Percentiles rank a stretch among this genome's conserved stretches.
Conservation (phyloP, 2,888 invertebrate species). For the Clunio marinus region DNA sequence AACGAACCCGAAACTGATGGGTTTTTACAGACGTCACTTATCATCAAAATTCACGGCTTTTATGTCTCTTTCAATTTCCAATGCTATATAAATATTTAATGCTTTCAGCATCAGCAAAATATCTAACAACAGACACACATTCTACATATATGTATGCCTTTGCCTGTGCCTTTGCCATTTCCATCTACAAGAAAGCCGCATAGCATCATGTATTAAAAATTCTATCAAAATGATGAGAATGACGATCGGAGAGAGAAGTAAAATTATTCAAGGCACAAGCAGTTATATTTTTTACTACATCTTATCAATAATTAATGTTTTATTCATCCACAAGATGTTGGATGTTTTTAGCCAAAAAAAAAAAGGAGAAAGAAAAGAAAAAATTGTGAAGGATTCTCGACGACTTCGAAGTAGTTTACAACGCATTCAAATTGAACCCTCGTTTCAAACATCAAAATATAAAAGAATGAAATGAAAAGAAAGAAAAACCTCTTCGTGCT, state of each 20-base stretch:
- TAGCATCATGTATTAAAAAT: constrained; percentile 32
- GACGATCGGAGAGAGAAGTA: constrained; percentile 19
- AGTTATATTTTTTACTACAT: constrained; percentile 38
- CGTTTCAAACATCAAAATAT: background rate
- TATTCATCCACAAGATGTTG: constrained; percentile 6
- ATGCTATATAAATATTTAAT: constrained; percentile 36
- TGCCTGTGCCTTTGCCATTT: no score
- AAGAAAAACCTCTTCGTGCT: background rate
- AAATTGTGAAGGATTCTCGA: constrained; percentile 1
- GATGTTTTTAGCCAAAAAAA: no score
- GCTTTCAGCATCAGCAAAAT: constrained; percentile 14
- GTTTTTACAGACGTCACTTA: no score
- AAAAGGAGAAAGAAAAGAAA: background rate
- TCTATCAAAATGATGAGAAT: constrained; percentile 34
- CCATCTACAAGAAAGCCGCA: no score
- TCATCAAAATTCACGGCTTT: no score
- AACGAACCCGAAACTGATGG: no score
- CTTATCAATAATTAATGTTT: constrained; percentile 36
- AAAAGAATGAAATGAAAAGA: background rate
- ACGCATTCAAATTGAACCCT: constrained; percentile 16
- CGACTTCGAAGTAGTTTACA: constrained; percentile 4
- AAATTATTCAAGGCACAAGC: no score
- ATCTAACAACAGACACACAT: constrained; percentile 3
- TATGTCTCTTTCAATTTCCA: constrained; percentile 38
- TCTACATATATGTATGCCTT: no score